These are phyloP conservation scores for Urocynchramus pylzowi DNA, from an alignment of 2,113 vertebrate species.

Conservation along the genomic window DNA sequence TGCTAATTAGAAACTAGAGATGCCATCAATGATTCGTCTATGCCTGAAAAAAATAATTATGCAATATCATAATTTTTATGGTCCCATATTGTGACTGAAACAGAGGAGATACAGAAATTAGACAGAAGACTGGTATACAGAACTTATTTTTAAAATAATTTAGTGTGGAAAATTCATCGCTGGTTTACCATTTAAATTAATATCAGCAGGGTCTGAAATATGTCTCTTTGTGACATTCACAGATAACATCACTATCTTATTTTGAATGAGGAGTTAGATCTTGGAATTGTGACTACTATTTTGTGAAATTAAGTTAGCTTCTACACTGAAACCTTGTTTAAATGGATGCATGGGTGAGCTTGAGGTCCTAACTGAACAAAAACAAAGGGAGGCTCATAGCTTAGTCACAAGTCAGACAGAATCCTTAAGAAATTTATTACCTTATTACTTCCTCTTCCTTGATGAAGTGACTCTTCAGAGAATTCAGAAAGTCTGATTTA, in stretches of 20 bases:
- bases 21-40: background rate
- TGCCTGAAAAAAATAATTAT: background rate
- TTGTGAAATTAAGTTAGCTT: background rate
- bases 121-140: background rate
- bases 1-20: background rate
- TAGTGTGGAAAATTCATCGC: background rate
- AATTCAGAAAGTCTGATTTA: background rate
- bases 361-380: background rate
- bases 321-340: background rate
- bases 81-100: background rate
- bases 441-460: background rate
- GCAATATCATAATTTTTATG: background rate
- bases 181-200: background rate
- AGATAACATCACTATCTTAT: background rate
- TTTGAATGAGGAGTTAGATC: background rate
- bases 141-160: background rate
- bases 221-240: background rate
- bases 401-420: background rate
- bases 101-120: background rate
- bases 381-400: background rate
- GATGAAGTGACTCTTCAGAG: background rate
- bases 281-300: background rate
- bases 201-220: background rate
- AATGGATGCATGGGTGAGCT: background rate
- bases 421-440: background rate